phyloP scores from a whole-genome alignment of 2,888 invertebrate species.

The Caenorhabditis sulstoni region DNA sequence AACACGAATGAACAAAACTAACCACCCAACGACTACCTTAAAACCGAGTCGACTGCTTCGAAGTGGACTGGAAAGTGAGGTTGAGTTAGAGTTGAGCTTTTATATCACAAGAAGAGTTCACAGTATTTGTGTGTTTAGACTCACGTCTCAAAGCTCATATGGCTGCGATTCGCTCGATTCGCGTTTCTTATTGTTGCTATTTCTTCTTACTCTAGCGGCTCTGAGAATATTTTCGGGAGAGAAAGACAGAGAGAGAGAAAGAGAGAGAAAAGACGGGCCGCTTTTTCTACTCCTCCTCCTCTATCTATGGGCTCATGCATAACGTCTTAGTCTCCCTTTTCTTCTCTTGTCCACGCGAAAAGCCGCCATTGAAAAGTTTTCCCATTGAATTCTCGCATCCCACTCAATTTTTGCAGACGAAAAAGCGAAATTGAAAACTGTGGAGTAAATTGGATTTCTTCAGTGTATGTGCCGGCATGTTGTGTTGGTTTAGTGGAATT shows the following conservation, averaged over 20 bases:
- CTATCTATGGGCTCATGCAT: conserved; percentile 51
- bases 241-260: too few relatives aligned
- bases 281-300: not conserved
- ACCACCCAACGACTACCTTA: too few relatives aligned
- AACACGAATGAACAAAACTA: too few relatives aligned
- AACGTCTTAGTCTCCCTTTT: conserved; percentile 19
- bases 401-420: too few relatives aligned
- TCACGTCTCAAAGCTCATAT: conserved; percentile 11
- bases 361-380: not conserved
- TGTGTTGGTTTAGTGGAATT: conserved; percentile 49
- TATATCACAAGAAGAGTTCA: too few relatives aligned
- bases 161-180: not conserved
- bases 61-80: too few relatives aligned
- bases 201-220: conserved; percentile 16
- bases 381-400: too few relatives aligned
- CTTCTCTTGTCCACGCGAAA: not conserved
- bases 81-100: too few relatives aligned
- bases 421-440: conserved; percentile 3
- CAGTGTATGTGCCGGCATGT: conserved; percentile 13
- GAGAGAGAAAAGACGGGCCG: not conserved
- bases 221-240: conserved; percentile 30
- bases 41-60: too few relatives aligned
- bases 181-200: conserved; percentile 34
- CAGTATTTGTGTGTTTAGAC: too few relatives aligned
- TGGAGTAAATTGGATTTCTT: conserved; percentile 28